Base-by-base conservation (phyloP, 2,888 invertebrate genomes). In the Torymus aiolomorphi region DNA sequence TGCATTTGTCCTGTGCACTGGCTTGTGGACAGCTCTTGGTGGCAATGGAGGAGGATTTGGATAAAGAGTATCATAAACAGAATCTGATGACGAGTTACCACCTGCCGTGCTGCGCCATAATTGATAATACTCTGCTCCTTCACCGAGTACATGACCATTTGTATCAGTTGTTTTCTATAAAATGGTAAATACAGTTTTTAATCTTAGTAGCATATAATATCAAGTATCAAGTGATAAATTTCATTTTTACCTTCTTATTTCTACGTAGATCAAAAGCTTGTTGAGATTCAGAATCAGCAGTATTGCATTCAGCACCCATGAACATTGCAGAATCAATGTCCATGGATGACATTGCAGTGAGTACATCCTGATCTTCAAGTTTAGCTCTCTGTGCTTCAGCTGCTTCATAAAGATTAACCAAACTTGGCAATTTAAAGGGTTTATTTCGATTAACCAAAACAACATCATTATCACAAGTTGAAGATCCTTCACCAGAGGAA, bases 21-120 rank as follows among this genome's bases (percentile, higher is more conserved):
- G 96, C 84, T 94, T 93, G 89, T 96, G 96, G 52, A 93, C 90
- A 69, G 92, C 92, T 86, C 95, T 92, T 52, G 95, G 95, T 63
- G 96, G 96, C 83, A 95, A 89, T 56, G 95, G 95, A 59, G 95
- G 89, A 77, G 89, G 89, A 84, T 88, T 87, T 70, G 89, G 87
- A 77, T 88, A 89, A 5, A 88, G 81, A 11, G 86, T 84, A 76
- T 89, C 88, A 18, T 88, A 71, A 49, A 86, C 81, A 76, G 87
- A 85, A 78, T 89, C 88, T 20, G 85, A 85, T 42, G 87, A 85
- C 63, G 88, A 86, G 54, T 84, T 84, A n/a, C 90, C 88, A 49
- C 86, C 89, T 18, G 31, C 31, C 8, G 89, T 89, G 80, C 90
- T 90, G 18, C 89, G 87, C 90, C 90, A 90, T 8, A 90, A 70